These are phyloP conservation scores for Distichodus sexfasciatus DNA, from an alignment of 2,797 vertebrate species.

Conservation along the genomic window DNA sequence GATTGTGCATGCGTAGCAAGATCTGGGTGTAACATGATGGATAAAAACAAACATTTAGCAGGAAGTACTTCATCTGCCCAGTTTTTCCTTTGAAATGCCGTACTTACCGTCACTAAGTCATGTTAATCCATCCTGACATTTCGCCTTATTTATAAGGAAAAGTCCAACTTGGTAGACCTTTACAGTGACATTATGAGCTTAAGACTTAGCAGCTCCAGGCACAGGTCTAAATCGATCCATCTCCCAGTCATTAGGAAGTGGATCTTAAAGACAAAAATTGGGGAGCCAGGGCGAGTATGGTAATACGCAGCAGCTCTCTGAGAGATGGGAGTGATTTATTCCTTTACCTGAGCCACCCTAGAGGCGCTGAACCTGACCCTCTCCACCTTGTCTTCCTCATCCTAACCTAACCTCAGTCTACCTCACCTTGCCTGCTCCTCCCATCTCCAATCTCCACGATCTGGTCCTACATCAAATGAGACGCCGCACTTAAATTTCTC, in stretches of 20 bases:
- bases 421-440: background rate
- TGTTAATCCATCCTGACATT: background rate
- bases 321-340: constrained; percentile 24
- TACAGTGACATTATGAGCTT: constrained; percentile 10
- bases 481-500: constrained; percentile 18
- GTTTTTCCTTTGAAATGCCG: background rate
- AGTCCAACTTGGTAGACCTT: constrained; percentile 25
- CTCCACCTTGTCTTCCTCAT: background rate
- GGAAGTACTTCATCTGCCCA: background rate
- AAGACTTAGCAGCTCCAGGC: constrained; percentile 3
- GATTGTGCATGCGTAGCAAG: constrained; percentile 1
- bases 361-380: constrained; percentile 2
- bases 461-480: constrained; percentile 16
- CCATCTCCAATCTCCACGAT: constrained; percentile 20
- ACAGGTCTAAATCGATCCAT: background rate
- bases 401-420: constrained; percentile 2
- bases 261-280: background rate
- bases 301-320: background rate
- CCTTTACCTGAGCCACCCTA: constrained; percentile 13
- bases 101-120: too few species aligned
- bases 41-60: background rate
- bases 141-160: constrained; percentile 24
- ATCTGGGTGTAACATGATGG: background rate
- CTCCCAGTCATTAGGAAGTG: constrained; percentile 10
- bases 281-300: background rate